A percentile compares a stretch with the other conserved stretches of the same genome.
phyloP scores from a whole-genome alignment of 2,113 vertebrate species.

The Antidorcas marsupialis region DNA sequence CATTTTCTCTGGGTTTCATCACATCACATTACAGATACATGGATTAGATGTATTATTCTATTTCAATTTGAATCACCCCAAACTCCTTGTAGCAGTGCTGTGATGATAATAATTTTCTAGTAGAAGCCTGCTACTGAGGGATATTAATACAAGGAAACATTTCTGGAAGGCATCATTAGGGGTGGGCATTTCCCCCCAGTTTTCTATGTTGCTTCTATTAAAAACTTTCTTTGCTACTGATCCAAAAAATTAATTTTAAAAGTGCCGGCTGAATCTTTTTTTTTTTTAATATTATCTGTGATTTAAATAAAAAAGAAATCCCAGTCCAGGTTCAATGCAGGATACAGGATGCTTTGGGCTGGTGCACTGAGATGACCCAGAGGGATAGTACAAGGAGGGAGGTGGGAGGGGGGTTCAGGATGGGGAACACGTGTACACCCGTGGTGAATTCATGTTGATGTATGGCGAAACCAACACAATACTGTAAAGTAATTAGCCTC shows the following conservation, averaged over 20 bases:
- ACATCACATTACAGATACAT: constrained; percentile 32
- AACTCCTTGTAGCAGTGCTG: constrained; percentile 45
- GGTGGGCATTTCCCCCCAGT: background rate
- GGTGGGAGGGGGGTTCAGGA: too few relatives aligned
- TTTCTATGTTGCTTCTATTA: constrained; percentile 38
- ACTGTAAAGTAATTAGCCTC: too few relatives aligned
- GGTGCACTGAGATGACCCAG: too few relatives aligned
- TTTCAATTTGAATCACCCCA: constrained; percentile 63
- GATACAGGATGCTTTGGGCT: too few relatives aligned
- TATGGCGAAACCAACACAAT: too few relatives aligned
- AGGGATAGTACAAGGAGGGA: too few relatives aligned
- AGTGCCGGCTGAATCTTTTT: background rate
- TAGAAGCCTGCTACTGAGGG: constrained; percentile 39
- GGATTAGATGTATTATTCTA: constrained; percentile 61
- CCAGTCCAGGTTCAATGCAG: too few relatives aligned
- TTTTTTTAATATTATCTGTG: background rate
- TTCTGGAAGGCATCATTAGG: constrained; percentile 6
- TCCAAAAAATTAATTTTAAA: background rate
- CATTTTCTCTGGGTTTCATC: background rate
- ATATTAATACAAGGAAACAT: constrained; percentile 45
- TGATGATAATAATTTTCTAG: constrained; percentile 64
- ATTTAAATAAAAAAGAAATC: constrained; percentile 7
- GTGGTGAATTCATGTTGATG: too few relatives aligned
- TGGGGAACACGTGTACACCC: too few relatives aligned
- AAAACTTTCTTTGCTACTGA: constrained; percentile 52